phyloP scores from a whole-genome alignment of 2,113 vertebrate species.

The Protobothrops mucrosquamatus region DNA sequence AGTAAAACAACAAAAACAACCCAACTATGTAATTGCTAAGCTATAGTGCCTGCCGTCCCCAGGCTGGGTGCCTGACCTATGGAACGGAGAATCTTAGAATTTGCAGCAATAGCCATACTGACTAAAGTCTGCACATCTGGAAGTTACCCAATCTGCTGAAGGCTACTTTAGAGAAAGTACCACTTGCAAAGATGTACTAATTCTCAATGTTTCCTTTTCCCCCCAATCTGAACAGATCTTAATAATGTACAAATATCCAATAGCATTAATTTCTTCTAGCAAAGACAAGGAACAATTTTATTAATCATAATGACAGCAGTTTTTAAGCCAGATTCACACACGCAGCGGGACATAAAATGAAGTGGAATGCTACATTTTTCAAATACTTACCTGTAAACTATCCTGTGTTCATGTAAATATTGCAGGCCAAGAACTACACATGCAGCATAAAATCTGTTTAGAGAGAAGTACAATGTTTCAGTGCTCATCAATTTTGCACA shows the following conservation, averaged over 20 bases:
- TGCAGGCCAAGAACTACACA: constrained; percentile 97
- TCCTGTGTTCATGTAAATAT: constrained; percentile 97
- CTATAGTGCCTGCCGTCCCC: not conserved
- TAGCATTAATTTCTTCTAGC: not conserved
- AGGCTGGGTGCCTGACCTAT: not conserved
- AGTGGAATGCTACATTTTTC: not conserved
- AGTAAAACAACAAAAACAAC: constrained; percentile 31
- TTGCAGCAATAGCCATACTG: not conserved
- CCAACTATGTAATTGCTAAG: not conserved
- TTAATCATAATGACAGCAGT: not conserved
- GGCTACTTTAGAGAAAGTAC: not conserved
- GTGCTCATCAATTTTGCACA: constrained; percentile 1
- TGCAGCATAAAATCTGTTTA: constrained; percentile 92
- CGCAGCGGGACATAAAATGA: not conserved
- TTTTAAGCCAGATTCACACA: not conserved
- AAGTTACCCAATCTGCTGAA: not conserved
- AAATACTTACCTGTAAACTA: constrained; percentile 92
- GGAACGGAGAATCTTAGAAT: not conserved
- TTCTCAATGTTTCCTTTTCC: not conserved
- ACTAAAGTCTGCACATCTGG: not conserved
- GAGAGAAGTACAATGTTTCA: constrained; percentile 41
- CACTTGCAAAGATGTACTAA: not conserved
- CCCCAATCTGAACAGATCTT: not conserved
- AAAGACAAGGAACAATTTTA: not conserved
- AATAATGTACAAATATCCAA: not conserved